Evolutionary conservation across 2,113 vertebrate species (phyloP), one percentile per base, ranked within the genome.

Genomic region (Myanophis thanlyinensis): DNA sequence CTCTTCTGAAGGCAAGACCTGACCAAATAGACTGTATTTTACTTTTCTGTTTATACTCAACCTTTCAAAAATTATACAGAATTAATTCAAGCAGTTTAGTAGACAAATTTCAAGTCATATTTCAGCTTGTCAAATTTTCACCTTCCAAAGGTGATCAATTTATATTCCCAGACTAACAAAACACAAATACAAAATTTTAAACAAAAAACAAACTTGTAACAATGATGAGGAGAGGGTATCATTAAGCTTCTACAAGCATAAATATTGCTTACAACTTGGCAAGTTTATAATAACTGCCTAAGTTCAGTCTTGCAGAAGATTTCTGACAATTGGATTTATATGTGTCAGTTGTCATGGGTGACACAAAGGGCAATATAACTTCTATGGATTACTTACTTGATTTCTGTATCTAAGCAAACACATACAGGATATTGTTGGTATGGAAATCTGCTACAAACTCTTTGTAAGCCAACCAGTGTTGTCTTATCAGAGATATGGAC

Each of bases 31-130:
- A 95, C 94, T 30, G 30, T 88, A 35, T 93, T 95, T 95, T 95
- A 97, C 90, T 92, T 90, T 94, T 95, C 35, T 95, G 53, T 94
- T 96, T 94, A 96, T 90, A 94, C 85, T 94, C 94, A 95, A 95
- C 95, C 96, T 95, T 97, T 96, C 94, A 96, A 95, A 89, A 87
- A 46, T 56, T 91, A 54, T 90, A 0, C 93, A 93, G 86, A 97
- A 96, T 95, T 90, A 93, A 85, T 95, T 92, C 93, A 93, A 94
- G 92, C 88, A 30, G 90, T 94, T 96, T 86, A 95, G 91, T 90
- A 96, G 92, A 15, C 20, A 95, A 96, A 96, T 94, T 89, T 89
- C 90, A 93, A 40, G 85, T 90, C 10, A 59, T 5, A 88, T 87
- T 94, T 89, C 59, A 90, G 90, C 80, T 93, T 95, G 88, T 80